Base-by-base conservation (phyloP, 2,797 vertebrate species). In the Hephaestus fuliginosus region DNA sequence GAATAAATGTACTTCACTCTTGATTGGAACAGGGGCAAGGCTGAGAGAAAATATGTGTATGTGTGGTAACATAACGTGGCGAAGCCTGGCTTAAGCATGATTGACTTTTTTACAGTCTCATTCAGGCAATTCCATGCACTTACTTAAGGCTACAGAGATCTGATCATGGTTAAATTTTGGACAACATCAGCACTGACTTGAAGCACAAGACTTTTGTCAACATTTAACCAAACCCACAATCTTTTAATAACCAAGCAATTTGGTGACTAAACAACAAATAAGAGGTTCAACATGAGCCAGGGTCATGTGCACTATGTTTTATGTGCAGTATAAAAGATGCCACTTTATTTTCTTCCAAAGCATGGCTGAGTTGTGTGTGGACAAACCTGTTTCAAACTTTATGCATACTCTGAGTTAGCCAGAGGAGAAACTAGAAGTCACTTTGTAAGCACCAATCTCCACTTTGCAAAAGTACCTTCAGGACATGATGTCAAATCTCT, bases 401-500 rank as follows among this genome's bases (percentile, higher is more conserved):
- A 4, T 39, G 36, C n/a, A 30, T 44, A 57, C n/a, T 36, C 55
- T 53, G 22, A 48, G 39, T 14, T 25, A 30, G 18, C 25, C 41
- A 17, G 25, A 71, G 41, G 62, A 61, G 28, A 55, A 66, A 74
- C 43, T 43, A 33, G 12, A 70, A 30, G 17, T 67, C 30, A 30
- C 53, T 52, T 52, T 78, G 46, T 43, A 28, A 39, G 36, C 46
- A 80, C 33, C 43, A 44, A 68, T 3, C 60, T 65, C 46, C 5
- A 57, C 41, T 30, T 44, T 51, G 25, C 41, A 55, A 76, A 20
- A 17, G 13, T 52, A 33, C 52, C 43, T 63, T 39, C 43, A 65
- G 70, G 68, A 41, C n/a, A 58, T 53, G 57, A 81, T 33, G 30
- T 65, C n/a, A 9, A 44, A 82, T 62, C n/a, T 74, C 74, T 56